Base-by-base conservation (phyloP, 1,140 invertebrate species). In the Drosophila nasuta region DNA sequence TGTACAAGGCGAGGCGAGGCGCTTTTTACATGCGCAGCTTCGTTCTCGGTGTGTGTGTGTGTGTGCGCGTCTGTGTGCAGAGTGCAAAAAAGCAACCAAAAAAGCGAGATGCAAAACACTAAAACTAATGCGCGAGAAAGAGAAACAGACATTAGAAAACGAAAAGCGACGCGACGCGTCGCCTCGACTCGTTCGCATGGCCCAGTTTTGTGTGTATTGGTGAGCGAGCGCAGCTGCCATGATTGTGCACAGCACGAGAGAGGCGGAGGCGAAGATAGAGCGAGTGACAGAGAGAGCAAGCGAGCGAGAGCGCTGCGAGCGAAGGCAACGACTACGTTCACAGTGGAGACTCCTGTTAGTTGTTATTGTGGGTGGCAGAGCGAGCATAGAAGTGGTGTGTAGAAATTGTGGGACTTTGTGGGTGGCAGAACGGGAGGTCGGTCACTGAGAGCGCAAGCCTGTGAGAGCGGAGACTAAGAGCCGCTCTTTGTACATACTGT, bases 111-210 rank as follows among this genome's bases (percentile, higher is more conserved):
- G 91, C 79, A 91, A 92, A 92, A 89, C 87, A 64, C 87, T 90
- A 90, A 90, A 90, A 82, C 91, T 91, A 92, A 91, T 81, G 91
- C 83, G 91, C 82, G 60, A 89, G 91, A 92, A 89, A 92, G 91
- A 92, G 91, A 91, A 77, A 89, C 75, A 92, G 76, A 83, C 79
- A 89, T 89, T 89, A 89, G 86, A 89, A 89, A 88, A 88, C 82
- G 85, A 89, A 77, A 89, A 81, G 82, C 71, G 75, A 49, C 43
- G 51, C 74, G 10, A 30, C 54, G 30, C 33, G 20, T 10, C 20
- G 49, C 56, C 25, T 62, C 49, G 58, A 49, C 33, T 62, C 64
- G 68, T 64, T 64, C 68, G 60, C 43, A 64, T 75, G 67, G 56
- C 54, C 30, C 45, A 49, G 15, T 45, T 35, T 46, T 52, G 52